Conservation (phyloP, 2,113 vertebrate species). For the Nothobranchius kuhntae region DNA sequence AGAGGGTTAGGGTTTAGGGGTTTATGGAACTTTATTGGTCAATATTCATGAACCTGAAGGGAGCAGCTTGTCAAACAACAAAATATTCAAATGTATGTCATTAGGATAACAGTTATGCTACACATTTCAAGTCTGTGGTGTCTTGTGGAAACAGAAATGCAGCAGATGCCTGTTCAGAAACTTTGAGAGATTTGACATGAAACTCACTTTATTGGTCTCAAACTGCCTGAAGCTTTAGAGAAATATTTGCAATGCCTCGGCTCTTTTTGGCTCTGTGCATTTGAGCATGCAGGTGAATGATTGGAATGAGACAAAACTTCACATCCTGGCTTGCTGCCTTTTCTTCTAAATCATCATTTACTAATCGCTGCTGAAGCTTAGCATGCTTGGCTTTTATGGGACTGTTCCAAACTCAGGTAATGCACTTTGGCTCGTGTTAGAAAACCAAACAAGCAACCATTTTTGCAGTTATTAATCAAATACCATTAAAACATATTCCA, state of each 20-base stretch:
- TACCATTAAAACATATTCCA: too few species aligned
- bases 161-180: neutral
- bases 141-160: too few species aligned
- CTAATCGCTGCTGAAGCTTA: neutral
- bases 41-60: too few species aligned
- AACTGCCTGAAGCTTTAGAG: neutral
- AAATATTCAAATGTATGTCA: too few species aligned
- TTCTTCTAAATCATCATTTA: neutral
- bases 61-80: too few species aligned
- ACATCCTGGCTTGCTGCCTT: neutral
- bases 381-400: neutral
- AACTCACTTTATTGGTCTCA: neutral
- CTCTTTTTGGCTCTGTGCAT: neutral
- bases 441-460: fast-evolving
- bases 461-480: neutral
- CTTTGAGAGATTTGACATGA: neutral
- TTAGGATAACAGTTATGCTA: too few species aligned
- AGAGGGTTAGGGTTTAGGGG: too few species aligned
- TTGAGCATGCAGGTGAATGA: neutral
- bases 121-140: too few species aligned
- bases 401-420: too few species aligned
- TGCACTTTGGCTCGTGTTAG: too few species aligned
- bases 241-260: neutral
- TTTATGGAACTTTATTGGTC: too few species aligned
- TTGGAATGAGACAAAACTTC: neutral